A percentile compares a stretch with the other conserved stretches of the same genome.
Evolutionary conservation across 2,888 invertebrate species (phyloP).

Genomic region (Cryptophagus acutangulus): DNA sequence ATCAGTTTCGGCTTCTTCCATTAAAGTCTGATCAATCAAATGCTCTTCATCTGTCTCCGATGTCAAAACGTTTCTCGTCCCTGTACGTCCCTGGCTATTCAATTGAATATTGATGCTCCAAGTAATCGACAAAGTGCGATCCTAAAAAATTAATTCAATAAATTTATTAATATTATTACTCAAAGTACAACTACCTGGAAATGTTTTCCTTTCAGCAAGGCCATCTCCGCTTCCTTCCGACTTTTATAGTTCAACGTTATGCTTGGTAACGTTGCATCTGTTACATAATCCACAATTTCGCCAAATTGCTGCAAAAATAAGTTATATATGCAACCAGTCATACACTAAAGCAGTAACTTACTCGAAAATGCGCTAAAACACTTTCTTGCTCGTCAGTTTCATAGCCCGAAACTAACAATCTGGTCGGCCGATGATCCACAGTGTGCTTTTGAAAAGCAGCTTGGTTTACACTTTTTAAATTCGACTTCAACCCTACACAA

Average conservation of each 20-base stretch:
- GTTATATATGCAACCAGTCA: conserved; percentile 4
- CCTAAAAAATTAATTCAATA: conserved; percentile 28
- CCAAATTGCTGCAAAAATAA: conserved; percentile 68
- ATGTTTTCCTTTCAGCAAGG: conserved; percentile 68
- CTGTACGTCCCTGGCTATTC: conserved; percentile 35
- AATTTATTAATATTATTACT: conserved; percentile 49
- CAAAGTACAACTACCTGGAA: conserved; percentile 60
- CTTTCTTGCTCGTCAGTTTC: conserved; percentile 76
- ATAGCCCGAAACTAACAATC: conserved; percentile 83
- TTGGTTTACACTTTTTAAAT: conserved; percentile 8
- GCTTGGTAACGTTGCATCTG: conserved; percentile 69
- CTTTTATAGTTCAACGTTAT: conserved; percentile 70
- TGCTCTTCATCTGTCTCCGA: conserved; percentile 48
- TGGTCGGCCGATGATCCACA: conserved; percentile 81
- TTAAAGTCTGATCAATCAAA: conserved; percentile 42
- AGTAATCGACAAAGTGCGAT: conserved; percentile 46
- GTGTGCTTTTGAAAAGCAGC: conserved; percentile 51
- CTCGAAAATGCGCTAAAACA: conserved; percentile 78
- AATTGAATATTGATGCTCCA: conserved; percentile 42
- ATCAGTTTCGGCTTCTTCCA: conserved; percentile 47
- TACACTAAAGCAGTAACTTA: conserved; percentile 46
- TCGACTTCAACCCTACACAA: conserved; percentile 27
- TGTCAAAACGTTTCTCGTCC: conserved; percentile 39
- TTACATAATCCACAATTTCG: conserved; percentile 76
- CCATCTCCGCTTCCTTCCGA: conserved; percentile 75